Evolutionary conservation across 2,888 invertebrate genomes (phyloP).

Genomic region (Dascillus cervinus): DNA sequence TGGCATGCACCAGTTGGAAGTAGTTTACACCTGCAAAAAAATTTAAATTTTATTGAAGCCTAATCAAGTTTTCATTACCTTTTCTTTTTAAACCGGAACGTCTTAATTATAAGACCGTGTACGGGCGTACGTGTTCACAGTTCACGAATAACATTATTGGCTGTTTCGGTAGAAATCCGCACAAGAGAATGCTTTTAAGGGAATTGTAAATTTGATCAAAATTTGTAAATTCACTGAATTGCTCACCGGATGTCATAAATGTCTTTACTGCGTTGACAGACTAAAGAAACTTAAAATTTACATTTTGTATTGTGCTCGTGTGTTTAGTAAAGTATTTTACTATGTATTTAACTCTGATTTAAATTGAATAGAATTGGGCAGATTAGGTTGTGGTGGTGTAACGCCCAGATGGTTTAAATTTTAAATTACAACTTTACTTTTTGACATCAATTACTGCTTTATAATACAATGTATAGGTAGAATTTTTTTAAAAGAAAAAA

Average conservation of each 20-base stretch:
- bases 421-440: slow-evolving; percentile 9
- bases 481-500: slow-evolving; percentile 8
- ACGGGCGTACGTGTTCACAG: not conserved
- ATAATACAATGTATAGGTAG: slow-evolving; percentile 3
- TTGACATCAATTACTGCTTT: slow-evolving; percentile 9
- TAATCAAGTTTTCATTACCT: not conserved
- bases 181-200: slow-evolving; percentile 4
- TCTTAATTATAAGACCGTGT: not conserved
- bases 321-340: slow-evolving; percentile 8
- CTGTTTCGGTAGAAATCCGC: slow-evolving; percentile 1
- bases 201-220: too few relatives aligned
- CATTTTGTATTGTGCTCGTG: slow-evolving; percentile 8
- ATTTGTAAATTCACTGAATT: too few relatives aligned
- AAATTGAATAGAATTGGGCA: slow-evolving; percentile 14
- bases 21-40: not conserved
- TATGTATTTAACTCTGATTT: slow-evolving; percentile 12
- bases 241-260: slow-evolving; percentile 5
- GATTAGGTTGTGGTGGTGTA: slow-evolving; percentile 9
- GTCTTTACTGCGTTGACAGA: not conserved
- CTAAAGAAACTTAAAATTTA: slow-evolving; percentile 1
- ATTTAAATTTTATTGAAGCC: not conserved
- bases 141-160: not conserved
- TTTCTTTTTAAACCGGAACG: not conserved
- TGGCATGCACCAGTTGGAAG: too few relatives aligned
- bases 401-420: slow-evolving; percentile 11